Percentiles rank a stretch among this genome's conserved stretches.
Conservation (phyloP, 2,797 vertebrate species). For the Myiotriccus ornatus region DNA sequence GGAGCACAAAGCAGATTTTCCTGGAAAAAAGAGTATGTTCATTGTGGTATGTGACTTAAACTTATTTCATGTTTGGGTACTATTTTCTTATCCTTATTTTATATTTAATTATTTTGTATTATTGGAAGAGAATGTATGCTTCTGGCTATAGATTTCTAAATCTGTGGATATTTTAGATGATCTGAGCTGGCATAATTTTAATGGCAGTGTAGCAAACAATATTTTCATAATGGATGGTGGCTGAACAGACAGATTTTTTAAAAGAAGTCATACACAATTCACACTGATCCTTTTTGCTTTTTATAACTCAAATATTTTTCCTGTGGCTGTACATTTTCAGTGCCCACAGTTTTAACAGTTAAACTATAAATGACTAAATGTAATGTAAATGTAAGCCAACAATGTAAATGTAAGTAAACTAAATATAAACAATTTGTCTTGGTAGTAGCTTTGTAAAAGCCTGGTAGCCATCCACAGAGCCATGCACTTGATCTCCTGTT, state of each 20-base stretch:
- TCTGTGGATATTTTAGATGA: background rate
- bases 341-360: background rate
- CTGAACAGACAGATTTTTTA: background rate
- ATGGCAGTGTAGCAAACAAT: background rate
- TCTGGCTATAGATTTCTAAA: background rate
- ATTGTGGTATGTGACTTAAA: background rate
- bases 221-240: background rate
- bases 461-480: background rate
- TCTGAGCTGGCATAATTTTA: background rate
- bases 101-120: background rate
- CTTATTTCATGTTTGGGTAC: background rate
- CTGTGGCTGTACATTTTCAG: background rate
- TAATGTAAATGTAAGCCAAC: background rate
- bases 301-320: background rate
- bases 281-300: background rate
- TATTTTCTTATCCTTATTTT: background rate
- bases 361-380: background rate
- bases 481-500: background rate
- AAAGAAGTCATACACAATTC: background rate
- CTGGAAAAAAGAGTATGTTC: accelerated
- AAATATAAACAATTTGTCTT: background rate
- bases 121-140: background rate
- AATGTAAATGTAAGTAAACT: background rate
- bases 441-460: background rate
- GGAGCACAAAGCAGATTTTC: background rate